phyloP scores from a whole-genome alignment of 1,140 invertebrate genomes.

The Zaprionus lachaisei region DNA sequence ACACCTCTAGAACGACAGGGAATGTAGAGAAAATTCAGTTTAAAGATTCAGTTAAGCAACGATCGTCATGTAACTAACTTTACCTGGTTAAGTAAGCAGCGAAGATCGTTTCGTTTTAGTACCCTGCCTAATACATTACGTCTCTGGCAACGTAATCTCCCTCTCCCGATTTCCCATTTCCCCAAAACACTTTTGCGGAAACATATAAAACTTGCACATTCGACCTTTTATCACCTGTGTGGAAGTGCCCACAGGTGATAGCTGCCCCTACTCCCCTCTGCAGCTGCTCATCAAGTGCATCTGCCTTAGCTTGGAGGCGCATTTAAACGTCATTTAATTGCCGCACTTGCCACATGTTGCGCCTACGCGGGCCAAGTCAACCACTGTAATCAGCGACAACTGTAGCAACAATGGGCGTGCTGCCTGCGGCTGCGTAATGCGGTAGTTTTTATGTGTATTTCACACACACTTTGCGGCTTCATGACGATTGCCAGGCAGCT shows the following conservation, averaged over 20 bases:
- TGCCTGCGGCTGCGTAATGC: slow-evolving; percentile 60
- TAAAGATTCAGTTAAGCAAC: neutral
- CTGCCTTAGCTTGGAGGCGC: slow-evolving; percentile 2
- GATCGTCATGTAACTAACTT: neutral
- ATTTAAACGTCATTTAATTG: slow-evolving; percentile 64
- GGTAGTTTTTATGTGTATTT: slow-evolving; percentile 45
- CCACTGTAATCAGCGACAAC: slow-evolving; percentile 25
- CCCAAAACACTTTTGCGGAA: neutral
- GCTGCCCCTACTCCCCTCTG: neutral
- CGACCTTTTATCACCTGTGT: neutral
- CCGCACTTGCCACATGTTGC: slow-evolving; percentile 54
- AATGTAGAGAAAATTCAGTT: neutral
- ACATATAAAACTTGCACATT: neutral
- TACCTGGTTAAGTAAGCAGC: too few relatives aligned
- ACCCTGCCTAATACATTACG: neutral
- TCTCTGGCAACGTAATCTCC: neutral
- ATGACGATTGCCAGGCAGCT: slow-evolving; percentile 30
- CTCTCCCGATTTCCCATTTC: neutral
- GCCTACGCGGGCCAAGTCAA: slow-evolving; percentile 44
- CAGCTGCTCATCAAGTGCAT: neutral
- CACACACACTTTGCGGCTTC: slow-evolving; percentile 39
- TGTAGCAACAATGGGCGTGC: slow-evolving; percentile 23
- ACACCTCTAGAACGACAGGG: neutral
- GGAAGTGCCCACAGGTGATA: neutral
- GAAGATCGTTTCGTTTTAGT: neutral